Base-by-base conservation (phyloP, 2,888 invertebrate genomes). In the Dione vanillae region DNA sequence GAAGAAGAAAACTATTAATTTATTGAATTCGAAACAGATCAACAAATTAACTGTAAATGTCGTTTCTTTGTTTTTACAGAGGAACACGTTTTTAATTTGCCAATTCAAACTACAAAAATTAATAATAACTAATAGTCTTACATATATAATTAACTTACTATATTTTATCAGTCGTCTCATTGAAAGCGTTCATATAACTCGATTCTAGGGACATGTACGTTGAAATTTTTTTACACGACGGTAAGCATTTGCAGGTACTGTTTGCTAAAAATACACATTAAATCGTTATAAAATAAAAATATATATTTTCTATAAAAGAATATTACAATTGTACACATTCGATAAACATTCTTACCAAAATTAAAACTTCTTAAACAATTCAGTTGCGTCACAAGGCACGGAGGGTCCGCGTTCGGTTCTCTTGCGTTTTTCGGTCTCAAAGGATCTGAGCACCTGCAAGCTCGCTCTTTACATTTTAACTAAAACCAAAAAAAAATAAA, bases 371-470 rank as follows among this genome's bases (percentile, higher is more conserved):
- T 73, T 16, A 81, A 72, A 65, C 84, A 84, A 62, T 75, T 76
- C 6, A 83, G 61, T 64, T 78, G 69, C 6, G 74, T 67, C 6
- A 85, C 61, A 0, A 80, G 67, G 70, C 92, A 92, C 0, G 75
- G 69, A 0, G 85, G 83, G 1, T 80, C 75, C 0, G 62, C 14
- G 1, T 61, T 70, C 0, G 51, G 14, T 8, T 70, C 67, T 1
- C 72, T 54, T 0, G 66, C 54, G 1, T 69, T 71, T 10, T 58
- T 56, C 19, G 20, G 56, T 1, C 76, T 75, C 7, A 85, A 73
- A 0, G 90, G 88, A 64, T 91, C 87, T 0, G 80, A 78, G 68
- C 92, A 92, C 0, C 89, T 86, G 73, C 92, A 92, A 2, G 74
- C 71, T 8, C 64, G 74, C 72, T 92, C 90, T 14, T 79, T 82